These are phyloP conservation scores for Corythornis madagascariensis DNA, from an alignment of 2,113 vertebrate species.

Conservation along the genomic window DNA sequence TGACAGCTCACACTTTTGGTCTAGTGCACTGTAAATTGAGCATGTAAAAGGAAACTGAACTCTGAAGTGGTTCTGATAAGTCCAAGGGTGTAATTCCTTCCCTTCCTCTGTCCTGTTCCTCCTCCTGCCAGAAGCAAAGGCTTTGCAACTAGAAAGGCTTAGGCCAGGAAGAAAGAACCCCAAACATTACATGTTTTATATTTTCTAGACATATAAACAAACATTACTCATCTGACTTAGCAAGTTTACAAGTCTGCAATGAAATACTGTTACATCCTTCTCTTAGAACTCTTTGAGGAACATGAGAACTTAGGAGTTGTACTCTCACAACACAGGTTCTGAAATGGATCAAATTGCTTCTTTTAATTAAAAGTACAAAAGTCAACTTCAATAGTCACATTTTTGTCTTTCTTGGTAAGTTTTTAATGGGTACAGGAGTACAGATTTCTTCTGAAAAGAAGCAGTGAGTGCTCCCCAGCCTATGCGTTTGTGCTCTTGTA, in stretches of 20 bases:
- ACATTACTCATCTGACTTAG: not conserved
- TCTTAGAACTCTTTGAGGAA: not conserved
- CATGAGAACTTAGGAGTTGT: not conserved
- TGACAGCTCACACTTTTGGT: not conserved
- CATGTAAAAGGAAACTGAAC: not conserved
- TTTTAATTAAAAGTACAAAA: not conserved
- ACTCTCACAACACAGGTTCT: not conserved
- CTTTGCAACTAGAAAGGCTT: not conserved
- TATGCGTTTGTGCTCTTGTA: not conserved
- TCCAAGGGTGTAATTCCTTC: not conserved
- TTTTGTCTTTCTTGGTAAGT: not conserved
- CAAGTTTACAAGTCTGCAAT: not conserved
- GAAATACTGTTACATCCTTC: not conserved
- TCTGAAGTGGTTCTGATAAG: not conserved
- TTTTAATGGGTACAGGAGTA: not conserved
- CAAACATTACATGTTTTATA: not conserved
- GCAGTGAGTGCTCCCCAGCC: not conserved
- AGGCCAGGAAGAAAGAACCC: not conserved
- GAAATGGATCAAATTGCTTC: not conserved
- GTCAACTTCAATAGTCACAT: not conserved
- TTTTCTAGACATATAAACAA: not conserved
- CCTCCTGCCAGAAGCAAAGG: not conserved
- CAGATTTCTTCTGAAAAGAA: not conserved
- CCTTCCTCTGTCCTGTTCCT: not conserved
- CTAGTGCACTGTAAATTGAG: not conserved